These are phyloP conservation scores for Pocillopora verrucosa DNA, from an alignment of 64 coral and sea anemone species.

Conservation along the genomic window DNA sequence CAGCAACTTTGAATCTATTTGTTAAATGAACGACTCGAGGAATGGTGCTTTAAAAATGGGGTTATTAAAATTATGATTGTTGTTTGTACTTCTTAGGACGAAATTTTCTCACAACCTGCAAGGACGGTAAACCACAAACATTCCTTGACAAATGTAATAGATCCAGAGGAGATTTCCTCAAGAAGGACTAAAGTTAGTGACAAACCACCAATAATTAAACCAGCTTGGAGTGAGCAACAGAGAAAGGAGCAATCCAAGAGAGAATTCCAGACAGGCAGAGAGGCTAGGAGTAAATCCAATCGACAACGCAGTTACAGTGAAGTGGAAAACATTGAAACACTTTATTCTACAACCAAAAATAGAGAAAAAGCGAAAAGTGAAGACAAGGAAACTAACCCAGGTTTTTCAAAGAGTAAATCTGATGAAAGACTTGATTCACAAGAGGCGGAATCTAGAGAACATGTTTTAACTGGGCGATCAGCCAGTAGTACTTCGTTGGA, in stretches of 20 bases:
- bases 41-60: no score
- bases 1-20: no score
- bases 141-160: not conserved
- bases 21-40: no score
- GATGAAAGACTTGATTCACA: constrained; percentile 1
- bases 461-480: not conserved
- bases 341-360: constrained; percentile 9
- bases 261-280: not conserved
- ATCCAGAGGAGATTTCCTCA: not conserved
- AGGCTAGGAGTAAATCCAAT: constrained; percentile 12
- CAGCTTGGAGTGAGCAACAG: constrained; percentile 17
- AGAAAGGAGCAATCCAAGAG: not conserved
- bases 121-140: not conserved
- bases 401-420: constrained; percentile 14
- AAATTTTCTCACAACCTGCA: constrained; percentile 55
- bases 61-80: no score
- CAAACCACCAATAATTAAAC: constrained; percentile 7
- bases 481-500: not conserved
- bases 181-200: not conserved
- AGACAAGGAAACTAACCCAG: not conserved
- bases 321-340: constrained; percentile 59
- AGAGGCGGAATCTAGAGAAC: not conserved
- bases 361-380: not conserved
- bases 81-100: constrained; percentile 39
- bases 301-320: constrained; percentile 77